Conservation (phyloP, 2,797 vertebrate species). For the Catamblyrhynchus diadema region DNA sequence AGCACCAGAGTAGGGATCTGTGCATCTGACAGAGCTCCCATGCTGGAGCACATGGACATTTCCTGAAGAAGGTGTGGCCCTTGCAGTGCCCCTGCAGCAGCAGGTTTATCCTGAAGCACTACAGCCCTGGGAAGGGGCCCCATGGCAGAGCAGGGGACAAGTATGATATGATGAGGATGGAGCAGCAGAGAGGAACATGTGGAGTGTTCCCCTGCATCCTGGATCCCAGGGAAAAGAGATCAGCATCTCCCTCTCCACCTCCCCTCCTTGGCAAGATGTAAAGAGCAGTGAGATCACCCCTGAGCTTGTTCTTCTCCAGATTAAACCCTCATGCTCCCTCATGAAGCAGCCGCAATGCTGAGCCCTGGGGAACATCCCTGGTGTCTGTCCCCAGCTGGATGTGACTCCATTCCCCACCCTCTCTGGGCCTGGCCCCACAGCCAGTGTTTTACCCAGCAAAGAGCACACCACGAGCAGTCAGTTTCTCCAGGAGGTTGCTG, state of each 20-base stretch:
- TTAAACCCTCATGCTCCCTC: background rate
- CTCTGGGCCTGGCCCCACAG: background rate
- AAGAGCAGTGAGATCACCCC: background rate
- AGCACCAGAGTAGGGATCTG: too few relatives aligned
- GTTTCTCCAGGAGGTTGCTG: background rate
- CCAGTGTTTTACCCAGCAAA: background rate
- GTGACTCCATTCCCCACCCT: background rate
- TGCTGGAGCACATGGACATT: background rate
- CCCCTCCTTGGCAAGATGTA: background rate
- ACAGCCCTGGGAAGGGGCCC: background rate
- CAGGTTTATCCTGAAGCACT: background rate
- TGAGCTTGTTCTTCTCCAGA: background rate
- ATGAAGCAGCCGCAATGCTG: background rate
- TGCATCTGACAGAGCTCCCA: background rate
- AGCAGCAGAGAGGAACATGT: background rate
- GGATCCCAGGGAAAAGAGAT: background rate
- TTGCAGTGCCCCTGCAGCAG: accelerated
- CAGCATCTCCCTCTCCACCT: background rate
- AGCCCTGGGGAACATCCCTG: accelerated
- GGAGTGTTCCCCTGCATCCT: too few relatives aligned
- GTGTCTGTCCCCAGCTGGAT: background rate
- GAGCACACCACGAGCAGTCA: background rate
- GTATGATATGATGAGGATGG: background rate
- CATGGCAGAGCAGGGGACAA: background rate
- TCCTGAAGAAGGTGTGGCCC: background rate